Base-by-base conservation (phyloP, 64 coral and sea anemone species). In the Stichodactyla mertensii region DNA sequence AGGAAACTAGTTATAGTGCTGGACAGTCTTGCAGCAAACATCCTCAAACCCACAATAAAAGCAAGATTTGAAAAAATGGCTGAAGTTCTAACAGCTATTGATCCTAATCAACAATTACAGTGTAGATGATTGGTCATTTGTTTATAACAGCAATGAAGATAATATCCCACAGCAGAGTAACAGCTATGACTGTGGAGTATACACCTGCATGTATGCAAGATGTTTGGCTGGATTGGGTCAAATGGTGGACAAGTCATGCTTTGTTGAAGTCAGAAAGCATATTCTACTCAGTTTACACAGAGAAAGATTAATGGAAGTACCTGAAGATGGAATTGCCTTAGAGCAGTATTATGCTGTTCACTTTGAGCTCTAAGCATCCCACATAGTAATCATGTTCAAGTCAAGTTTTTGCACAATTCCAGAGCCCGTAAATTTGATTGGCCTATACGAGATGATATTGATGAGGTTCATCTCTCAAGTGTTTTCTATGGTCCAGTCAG, bases 1-100 rank as follows among this genome's bases (percentile, higher is more conserved):
- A 26, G 77, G 16, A 87, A 87, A 55, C 54, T 70, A 87, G 70
- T 87, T 20, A 14, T 87, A 57, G 19, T 74, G 23, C 71, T 87
- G 71, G 86, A 87, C 22, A 87, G 86, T 74, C 57, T 31, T 20
- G 86, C 86, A 78, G 71, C 67, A 27, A 66, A 87, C 77, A 57
- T 78, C 55, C 52, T 78, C 10, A 87, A 87, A 57, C 70, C 71
- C 10, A 78, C 86, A 77, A 13, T 87, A 71, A 71, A 71, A 71
- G 16, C 67, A 19, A 71, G 67, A 0, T 22, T 71, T 19, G 67
- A 71, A 71, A 71, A 71, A 71, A 71, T 71, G 67, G 1, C 67
- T 71, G 67, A 71, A 71, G 67, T 71, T 71, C 4, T 71, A 27
- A 71, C 67, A 22, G 67, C 67, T 71, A 57, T 57, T 57, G 3